These are phyloP conservation scores for Crypturellus tataupa DNA, from an alignment of 2,797 vertebrate species.

Conservation along the genomic window DNA sequence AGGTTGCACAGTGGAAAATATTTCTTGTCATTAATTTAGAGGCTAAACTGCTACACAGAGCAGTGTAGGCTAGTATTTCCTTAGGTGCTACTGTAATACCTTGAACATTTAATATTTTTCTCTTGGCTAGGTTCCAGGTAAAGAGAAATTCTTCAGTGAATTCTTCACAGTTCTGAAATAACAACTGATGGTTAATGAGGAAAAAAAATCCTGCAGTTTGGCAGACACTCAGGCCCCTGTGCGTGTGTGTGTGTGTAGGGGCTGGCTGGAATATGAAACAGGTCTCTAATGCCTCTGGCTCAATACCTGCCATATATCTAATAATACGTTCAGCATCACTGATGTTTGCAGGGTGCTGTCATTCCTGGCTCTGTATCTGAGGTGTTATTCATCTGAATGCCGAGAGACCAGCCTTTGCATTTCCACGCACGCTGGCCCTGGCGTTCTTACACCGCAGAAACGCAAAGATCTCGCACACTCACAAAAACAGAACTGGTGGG, in stretches of 20 bases:
- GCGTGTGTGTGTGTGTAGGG: too few relatives aligned
- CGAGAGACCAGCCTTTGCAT: accelerated
- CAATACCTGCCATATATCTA: accelerated
- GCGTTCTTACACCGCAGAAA: accelerated
- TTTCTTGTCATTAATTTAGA: neutral
- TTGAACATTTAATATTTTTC: neutral
- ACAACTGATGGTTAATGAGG: neutral
- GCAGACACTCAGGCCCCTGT: neutral
- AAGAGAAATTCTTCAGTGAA: neutral
- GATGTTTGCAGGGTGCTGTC: accelerated
- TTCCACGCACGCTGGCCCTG: accelerated
- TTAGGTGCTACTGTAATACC: neutral
- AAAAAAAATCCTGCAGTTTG: neutral
- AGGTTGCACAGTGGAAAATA: neutral
- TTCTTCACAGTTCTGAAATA: neutral
- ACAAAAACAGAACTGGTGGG: accelerated
- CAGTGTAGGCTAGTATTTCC: neutral
- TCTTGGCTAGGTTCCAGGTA: neutral
- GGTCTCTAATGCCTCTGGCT: neutral
- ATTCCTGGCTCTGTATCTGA: neutral
- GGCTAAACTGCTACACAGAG: neutral
- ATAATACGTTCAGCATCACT: accelerated
- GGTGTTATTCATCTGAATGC: neutral
- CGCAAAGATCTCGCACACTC: accelerated
- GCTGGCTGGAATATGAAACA: too few relatives aligned